These are phyloP conservation scores for Listrodromus nycthemerus DNA, from an alignment of 2,888 invertebrate species.

Conservation along the genomic window DNA sequence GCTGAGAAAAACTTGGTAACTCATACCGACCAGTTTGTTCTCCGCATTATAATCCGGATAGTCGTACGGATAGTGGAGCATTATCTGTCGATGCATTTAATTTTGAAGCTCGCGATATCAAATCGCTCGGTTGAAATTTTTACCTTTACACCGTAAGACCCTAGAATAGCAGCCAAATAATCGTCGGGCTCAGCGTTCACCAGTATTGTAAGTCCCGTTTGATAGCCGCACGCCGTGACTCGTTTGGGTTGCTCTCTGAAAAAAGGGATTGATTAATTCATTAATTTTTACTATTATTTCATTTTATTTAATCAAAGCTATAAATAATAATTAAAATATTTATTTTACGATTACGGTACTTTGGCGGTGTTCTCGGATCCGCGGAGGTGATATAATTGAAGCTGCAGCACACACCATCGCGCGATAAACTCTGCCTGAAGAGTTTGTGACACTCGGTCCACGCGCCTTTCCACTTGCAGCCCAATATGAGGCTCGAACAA, in stretches of 20 bases:
- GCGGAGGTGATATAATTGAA: slow-evolving; percentile 87
- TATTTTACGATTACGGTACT: slow-evolving; percentile 25
- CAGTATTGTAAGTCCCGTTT: slow-evolving; percentile 88
- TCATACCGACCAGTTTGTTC: slow-evolving; percentile 86
- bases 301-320: background rate
- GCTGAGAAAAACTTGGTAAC: slow-evolving; percentile 87
- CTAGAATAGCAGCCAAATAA: slow-evolving; percentile 87
- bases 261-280: background rate
- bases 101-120: background rate
- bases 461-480: slow-evolving; percentile 87
- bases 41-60: slow-evolving; percentile 88
- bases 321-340: background rate
- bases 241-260: slow-evolving; percentile 85
- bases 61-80: slow-evolving; percentile 88
- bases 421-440: slow-evolving; percentile 85
- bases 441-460: slow-evolving; percentile 85
- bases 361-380: slow-evolving; percentile 74
- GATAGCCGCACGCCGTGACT: slow-evolving; percentile 89
- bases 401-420: slow-evolving; percentile 87
- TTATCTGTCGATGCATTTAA: slow-evolving; percentile 83
- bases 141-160: slow-evolving; percentile 88
- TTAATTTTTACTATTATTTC: background rate
- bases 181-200: slow-evolving; percentile 86
- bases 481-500: slow-evolving; percentile 85
- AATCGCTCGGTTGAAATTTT: slow-evolving; percentile 21